Percentiles rank a stretch among this genome's conserved stretches.
Evolutionary conservation across 2,888 invertebrate species (phyloP).

Genomic region (Xestia ashworthii): DNA sequence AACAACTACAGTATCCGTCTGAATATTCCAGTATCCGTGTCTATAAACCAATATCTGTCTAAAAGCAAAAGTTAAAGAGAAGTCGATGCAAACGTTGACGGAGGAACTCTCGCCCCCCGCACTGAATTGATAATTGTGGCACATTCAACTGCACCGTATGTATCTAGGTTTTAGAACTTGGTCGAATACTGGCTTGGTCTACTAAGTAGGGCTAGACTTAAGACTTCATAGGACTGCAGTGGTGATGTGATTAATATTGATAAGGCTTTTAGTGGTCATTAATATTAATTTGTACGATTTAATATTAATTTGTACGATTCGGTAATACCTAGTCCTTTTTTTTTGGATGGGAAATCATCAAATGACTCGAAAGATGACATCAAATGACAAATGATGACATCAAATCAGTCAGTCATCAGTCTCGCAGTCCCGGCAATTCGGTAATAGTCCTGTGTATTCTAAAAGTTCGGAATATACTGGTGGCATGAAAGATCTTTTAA

Average conservation of each 20-base stretch:
- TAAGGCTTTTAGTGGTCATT: not conserved
- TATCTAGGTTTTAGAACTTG: conserved; percentile 57
- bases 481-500: not conserved
- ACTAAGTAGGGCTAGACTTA: not conserved
- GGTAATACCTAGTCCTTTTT: too few species aligned
- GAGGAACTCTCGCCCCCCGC: conserved; percentile 76
- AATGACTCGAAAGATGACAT: too few species aligned
- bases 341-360: too few species aligned
- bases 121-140: conserved; percentile 76
- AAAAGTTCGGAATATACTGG: not conserved
- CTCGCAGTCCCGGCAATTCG: not conserved
- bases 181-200: conserved; percentile 3
- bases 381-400: too few species aligned
- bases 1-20: conserved; percentile 1
- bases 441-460: not conserved
- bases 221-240: not conserved
- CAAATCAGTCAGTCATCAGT: too few species aligned
- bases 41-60: conserved; percentile 32
- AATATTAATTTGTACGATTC: conserved; percentile 7
- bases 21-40: conserved; percentile 23
- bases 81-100: conserved; percentile 79
- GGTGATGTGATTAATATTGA: conserved; percentile 15
- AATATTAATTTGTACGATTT: conserved; percentile 1
- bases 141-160: conserved; percentile 65
- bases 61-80: conserved; percentile 77